Conservation (phyloP, 23 tunicate genomes). For the Aplidium turbinatum region DNA sequence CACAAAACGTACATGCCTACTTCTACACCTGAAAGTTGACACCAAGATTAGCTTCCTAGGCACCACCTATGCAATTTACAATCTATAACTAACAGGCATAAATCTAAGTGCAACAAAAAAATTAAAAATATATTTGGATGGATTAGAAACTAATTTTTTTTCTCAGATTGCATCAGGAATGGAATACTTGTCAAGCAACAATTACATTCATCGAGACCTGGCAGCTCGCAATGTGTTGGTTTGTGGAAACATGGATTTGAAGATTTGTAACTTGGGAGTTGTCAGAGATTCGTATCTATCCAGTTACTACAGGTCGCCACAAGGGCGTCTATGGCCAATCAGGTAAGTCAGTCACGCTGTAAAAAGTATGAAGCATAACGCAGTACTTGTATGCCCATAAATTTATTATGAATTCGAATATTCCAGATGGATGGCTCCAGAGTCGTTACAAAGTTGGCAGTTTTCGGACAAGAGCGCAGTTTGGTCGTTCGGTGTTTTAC, state of each 20-base stretch:
- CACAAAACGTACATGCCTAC: no score
- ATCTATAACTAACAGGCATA: no score
- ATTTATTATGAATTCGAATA: no score
- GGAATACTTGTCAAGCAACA: slow-evolving; percentile 85
- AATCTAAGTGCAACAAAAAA: no score
- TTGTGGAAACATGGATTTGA: slow-evolving; percentile 69
- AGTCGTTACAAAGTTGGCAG: slow-evolving; percentile 62
- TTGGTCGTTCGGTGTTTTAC: slow-evolving; percentile 92
- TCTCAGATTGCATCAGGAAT: slow-evolving; percentile 74
- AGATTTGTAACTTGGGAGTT: slow-evolving; percentile 86
- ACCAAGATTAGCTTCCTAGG: no score
- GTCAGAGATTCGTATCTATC: slow-evolving; percentile 80
- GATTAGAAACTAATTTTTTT: no score
- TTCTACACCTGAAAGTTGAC: no score
- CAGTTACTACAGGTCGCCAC: slow-evolving; percentile 77
- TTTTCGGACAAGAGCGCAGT: slow-evolving; percentile 80
- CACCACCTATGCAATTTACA: no score
- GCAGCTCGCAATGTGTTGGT: slow-evolving; percentile 92
- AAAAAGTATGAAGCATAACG: no score
- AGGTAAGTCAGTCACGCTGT: no score
- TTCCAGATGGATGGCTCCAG: slow-evolving; percentile 96
- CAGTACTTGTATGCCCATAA: no score
- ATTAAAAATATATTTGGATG: no score
- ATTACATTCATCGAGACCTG: slow-evolving; percentile 87
- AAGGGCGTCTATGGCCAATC: slow-evolving; percentile 89